phyloP scores from a whole-genome alignment of 92 coral and sea anemone species.

The Palythoa grandis region DNA sequence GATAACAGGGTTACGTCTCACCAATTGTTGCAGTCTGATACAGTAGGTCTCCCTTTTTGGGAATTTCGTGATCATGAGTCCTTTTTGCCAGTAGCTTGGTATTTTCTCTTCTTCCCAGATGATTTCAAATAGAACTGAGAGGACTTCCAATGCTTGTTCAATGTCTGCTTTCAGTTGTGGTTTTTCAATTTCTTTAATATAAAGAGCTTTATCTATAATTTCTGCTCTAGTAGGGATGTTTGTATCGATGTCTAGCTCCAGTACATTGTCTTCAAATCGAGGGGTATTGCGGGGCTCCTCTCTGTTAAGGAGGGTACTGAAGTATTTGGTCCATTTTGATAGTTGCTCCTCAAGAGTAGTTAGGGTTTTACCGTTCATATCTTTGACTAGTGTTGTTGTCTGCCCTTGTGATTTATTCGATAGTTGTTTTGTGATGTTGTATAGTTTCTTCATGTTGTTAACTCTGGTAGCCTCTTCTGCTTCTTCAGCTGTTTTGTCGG shows the following conservation, averaged over 20 bases:
- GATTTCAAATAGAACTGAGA: too few relatives aligned
- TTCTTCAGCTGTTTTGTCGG: too few relatives aligned
- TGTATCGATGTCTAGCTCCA: not conserved
- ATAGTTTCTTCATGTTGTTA: too few relatives aligned
- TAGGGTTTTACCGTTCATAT: not conserved
- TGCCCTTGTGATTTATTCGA: slow-evolving; percentile 14
- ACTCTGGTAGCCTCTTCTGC: too few relatives aligned
- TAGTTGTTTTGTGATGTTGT: too few relatives aligned
- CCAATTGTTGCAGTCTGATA: too few relatives aligned
- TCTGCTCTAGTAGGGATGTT: slow-evolving; percentile 23
- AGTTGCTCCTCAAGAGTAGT: slow-evolving; percentile 40
- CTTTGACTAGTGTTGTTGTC: slow-evolving; percentile 16
- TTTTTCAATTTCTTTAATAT: not conserved
- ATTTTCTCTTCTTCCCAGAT: not conserved
- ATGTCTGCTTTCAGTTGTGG: slow-evolving; percentile 38
- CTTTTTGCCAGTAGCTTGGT: too few relatives aligned
- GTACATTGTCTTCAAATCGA: slow-evolving; percentile 21
- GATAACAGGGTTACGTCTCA: too few relatives aligned
- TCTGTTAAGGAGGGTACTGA: slow-evolving; percentile 22
- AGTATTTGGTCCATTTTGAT: slow-evolving; percentile 7
- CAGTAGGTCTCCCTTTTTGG: too few relatives aligned
- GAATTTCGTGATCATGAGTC: too few relatives aligned
- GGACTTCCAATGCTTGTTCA: not conserved
- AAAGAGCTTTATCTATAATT: not conserved
- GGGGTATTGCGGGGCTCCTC: slow-evolving; percentile 20